Evolutionary conservation across 2,113 vertebrate species (phyloP).

Genomic region (Acinonyx jubatus): DNA sequence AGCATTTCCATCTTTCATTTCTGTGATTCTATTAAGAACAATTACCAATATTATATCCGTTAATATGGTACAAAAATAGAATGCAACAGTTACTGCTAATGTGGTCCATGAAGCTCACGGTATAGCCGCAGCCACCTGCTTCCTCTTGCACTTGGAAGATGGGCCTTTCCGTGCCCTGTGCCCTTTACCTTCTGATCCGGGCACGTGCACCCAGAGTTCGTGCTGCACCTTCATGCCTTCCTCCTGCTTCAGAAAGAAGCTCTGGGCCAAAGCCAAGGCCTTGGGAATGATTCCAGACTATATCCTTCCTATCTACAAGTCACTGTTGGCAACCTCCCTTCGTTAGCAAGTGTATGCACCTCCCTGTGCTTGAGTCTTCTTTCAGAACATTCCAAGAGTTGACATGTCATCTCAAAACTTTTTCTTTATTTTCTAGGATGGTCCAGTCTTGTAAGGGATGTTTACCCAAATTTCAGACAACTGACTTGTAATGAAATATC

Average conservation of each 20-base stretch:
- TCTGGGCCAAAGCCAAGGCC: background rate
- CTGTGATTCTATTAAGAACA: constrained; percentile 73
- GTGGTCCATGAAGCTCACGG: background rate
- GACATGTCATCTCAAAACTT: background rate
- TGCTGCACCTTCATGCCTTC: background rate
- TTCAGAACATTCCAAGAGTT: background rate
- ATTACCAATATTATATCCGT: constrained; percentile 73
- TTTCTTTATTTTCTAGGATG: background rate
- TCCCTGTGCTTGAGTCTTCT: background rate
- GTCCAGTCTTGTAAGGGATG: background rate
- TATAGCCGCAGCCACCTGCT: background rate
- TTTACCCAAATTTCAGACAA: background rate
- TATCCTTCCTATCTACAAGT: background rate
- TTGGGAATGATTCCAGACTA: background rate
- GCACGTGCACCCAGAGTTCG: background rate
- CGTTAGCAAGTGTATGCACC: background rate
- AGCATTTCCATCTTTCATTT: constrained; percentile 69
- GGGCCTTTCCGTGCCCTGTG: background rate
- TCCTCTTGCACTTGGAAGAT: background rate
- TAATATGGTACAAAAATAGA: constrained; percentile 66
- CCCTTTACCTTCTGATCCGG: background rate
- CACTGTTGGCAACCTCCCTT: background rate
- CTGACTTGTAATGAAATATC: constrained; percentile 18
- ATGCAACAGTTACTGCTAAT: constrained; percentile 49
- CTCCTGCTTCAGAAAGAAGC: constrained; percentile 4